Evolutionary conservation across 2,113 vertebrate genomes (phyloP).

Genomic region (Clarias gariepinus): DNA sequence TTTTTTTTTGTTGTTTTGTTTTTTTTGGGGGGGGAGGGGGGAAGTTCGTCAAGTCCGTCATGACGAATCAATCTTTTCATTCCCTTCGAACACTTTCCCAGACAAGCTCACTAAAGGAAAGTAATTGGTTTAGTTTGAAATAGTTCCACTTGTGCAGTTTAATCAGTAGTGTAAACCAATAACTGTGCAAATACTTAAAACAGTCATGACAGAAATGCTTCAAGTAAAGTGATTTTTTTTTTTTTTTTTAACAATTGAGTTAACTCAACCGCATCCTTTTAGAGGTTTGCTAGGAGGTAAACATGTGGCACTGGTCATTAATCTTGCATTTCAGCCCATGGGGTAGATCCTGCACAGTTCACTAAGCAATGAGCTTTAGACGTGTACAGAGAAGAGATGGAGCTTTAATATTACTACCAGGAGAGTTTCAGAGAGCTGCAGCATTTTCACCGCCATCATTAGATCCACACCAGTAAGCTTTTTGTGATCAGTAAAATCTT

Average conservation of each 20-base stretch:
- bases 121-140: neutral
- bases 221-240: neutral
- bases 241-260: neutral
- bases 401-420: slow-evolving; percentile 19
- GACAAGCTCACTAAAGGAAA: neutral
- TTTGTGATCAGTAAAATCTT: slow-evolving; percentile 13
- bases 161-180: neutral
- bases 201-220: neutral
- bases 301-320: slow-evolving; percentile 3
- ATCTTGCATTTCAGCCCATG: slow-evolving; percentile 17
- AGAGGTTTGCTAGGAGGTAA: neutral
- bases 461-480: neutral
- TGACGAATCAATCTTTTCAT: neutral
- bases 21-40: too few species aligned
- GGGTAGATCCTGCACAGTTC: neutral
- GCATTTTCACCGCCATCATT: slow-evolving; percentile 16
- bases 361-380: neutral
- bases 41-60: neutral
- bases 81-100: neutral
- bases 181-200: neutral
- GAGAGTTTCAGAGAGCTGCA: neutral
- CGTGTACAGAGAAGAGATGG: neutral
- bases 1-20: too few species aligned
- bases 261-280: neutral
- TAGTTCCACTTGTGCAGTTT: slow-evolving; percentile 3